A percentile compares a stretch with the other conserved stretches of the same genome.
Evolutionary conservation across 2,797 vertebrate genomes (phyloP).

Genomic region (Molothrus ater): DNA sequence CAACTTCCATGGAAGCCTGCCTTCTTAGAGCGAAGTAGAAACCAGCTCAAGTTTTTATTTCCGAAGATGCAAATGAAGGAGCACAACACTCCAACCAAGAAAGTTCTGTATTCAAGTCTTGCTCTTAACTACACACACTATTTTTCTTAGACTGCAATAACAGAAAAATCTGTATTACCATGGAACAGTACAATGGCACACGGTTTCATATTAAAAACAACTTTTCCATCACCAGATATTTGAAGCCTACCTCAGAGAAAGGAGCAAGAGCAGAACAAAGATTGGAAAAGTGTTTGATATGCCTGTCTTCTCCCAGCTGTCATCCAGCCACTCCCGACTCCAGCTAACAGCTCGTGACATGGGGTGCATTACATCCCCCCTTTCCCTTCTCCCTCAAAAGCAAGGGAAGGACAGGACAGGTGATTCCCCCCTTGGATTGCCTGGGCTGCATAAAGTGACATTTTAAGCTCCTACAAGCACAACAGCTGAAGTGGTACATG

Average conservation of each 20-base stretch:
- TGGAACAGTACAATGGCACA: not conserved
- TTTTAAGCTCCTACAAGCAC: not conserved
- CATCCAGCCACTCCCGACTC: not conserved
- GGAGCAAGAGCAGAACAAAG: not conserved
- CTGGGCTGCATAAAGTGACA: not conserved
- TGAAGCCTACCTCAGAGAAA: not conserved
- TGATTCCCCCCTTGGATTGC: slow-evolving; percentile 8
- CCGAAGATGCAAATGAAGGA: not conserved
- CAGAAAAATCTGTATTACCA: not conserved
- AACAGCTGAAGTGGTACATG: slow-evolving; percentile 45
- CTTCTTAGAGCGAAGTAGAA: not conserved
- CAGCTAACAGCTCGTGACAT: not conserved
- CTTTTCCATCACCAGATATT: not conserved
- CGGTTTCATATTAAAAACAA: not conserved
- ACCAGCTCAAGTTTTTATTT: not conserved
- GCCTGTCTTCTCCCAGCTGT: slow-evolving; percentile 33
- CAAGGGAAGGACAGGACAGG: slow-evolving; percentile 27
- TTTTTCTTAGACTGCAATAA: not conserved
- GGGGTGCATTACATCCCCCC: not conserved
- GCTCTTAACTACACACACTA: not conserved
- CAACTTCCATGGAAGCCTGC: not conserved
- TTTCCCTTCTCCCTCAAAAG: not conserved
- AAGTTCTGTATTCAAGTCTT: not conserved
- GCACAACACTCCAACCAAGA: not conserved
- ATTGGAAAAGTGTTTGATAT: not conserved